A percentile compares a stretch with the other conserved stretches of the same genome.
Conservation (phyloP, 2,888 invertebrate species). For the Hedya salicella region DNA sequence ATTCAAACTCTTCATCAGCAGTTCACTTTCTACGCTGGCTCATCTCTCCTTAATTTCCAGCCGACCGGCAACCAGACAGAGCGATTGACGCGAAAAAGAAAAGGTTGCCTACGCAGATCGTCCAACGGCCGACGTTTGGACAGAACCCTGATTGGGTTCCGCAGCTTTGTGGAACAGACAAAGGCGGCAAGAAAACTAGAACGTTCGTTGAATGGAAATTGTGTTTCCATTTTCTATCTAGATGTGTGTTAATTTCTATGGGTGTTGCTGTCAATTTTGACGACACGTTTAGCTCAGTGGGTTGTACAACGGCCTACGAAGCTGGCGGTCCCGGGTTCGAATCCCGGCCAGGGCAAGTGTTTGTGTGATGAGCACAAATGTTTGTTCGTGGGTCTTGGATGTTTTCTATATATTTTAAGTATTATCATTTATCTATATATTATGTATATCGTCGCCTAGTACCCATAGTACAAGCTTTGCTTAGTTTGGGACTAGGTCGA, state of each 20-base stretch:
- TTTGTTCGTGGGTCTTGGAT: no score
- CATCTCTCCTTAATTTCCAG: slow-evolving; percentile 23
- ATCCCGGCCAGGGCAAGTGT: no score
- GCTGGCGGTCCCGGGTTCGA: no score
- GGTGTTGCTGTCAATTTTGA: background rate
- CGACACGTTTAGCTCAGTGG: background rate
- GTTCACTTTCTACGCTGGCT: background rate
- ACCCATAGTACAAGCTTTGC: no score
- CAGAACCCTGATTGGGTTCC: slow-evolving; percentile 71
- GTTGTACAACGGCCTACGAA: no score
- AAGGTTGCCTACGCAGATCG: slow-evolving; percentile 43
- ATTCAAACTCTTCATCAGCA: background rate
- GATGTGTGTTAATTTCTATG: slow-evolving; percentile 39
- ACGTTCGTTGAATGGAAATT: slow-evolving; percentile 62
- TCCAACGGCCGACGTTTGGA: slow-evolving; percentile 61
- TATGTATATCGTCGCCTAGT: no score
- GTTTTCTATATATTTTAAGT: no score
- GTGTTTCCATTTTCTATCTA: slow-evolving; percentile 60
- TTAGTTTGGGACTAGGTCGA: no score
- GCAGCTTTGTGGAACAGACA: slow-evolving; percentile 61
- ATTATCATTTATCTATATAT: no score
- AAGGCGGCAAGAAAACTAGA: slow-evolving; percentile 63
- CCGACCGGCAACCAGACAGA: slow-evolving; percentile 10
- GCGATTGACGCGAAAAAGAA: slow-evolving; percentile 34
- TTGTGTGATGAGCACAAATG: no score